A percentile compares a stretch with the other conserved stretches of the same genome.
Conservation (phyloP, 2,797 vertebrate species). For the Dryobates pubescens region DNA sequence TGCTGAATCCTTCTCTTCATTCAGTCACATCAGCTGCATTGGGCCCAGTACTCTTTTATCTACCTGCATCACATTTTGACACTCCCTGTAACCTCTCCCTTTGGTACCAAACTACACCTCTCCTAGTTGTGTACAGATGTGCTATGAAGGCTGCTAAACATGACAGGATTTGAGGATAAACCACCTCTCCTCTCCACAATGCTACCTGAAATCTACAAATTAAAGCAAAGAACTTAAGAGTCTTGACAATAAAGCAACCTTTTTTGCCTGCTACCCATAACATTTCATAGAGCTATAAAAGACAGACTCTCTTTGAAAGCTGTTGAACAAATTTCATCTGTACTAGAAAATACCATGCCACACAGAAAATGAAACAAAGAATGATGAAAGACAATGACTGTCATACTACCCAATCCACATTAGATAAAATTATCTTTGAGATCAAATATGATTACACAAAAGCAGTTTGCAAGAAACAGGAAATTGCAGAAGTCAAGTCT, state of each 20-base stretch:
- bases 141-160: background rate
- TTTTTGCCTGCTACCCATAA: background rate
- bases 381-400: background rate
- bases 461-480: conserved; percentile 4
- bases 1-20: no score
- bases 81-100: no score
- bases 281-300: background rate
- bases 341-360: background rate
- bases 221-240: background rate
- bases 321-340: conserved; percentile 15
- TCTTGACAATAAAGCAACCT: background rate
- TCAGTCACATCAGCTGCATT: no score
- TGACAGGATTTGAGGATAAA: background rate
- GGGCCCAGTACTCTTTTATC: no score
- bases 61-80: no score
- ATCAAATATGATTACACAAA: conserved; percentile 26
- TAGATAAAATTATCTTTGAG: conserved; percentile 24
- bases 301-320: background rate
- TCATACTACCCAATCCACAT: background rate
- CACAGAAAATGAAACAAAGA: conserved; percentile 24
- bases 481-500: conserved; percentile 26
- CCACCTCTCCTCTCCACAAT: background rate
- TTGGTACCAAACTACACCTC: no score
- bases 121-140: no score
- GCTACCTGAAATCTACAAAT: background rate